phyloP scores from a whole-genome alignment of 2,888 invertebrate genomes.

The Isotomurus palustris region DNA sequence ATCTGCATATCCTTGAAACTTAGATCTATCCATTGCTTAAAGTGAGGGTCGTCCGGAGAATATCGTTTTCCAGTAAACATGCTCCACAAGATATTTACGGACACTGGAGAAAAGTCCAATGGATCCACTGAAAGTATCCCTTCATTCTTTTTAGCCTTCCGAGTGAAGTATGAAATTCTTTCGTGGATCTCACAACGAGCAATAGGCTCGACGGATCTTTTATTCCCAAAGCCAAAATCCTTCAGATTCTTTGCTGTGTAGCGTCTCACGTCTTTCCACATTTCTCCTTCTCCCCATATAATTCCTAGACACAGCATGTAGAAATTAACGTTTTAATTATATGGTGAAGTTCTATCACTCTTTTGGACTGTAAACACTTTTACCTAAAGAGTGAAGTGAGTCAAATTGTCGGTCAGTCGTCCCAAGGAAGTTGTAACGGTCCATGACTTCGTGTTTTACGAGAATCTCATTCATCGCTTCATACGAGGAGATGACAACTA shows the following conservation, averaged over 20 bases:
- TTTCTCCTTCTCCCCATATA: not conserved
- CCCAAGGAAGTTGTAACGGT: not conserved
- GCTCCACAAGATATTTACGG: constrained; percentile 1
- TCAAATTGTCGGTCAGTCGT: constrained; percentile 6
- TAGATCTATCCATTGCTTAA: not conserved
- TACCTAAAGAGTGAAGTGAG: too few relatives aligned
- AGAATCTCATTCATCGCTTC: constrained; percentile 7
- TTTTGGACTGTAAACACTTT: too few relatives aligned
- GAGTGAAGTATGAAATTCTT: not conserved
- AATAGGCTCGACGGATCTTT: not conserved
- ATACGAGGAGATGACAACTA: constrained; percentile 3
- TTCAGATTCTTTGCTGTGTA: not conserved
- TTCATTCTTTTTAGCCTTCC: not conserved
- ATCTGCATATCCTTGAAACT: not conserved
- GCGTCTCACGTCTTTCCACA: not conserved
- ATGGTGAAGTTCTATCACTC: too few relatives aligned
- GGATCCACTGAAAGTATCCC: not conserved
- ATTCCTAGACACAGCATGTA: constrained; percentile 1
- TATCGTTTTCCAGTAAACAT: constrained; percentile 1
- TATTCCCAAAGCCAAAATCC: constrained; percentile 8
- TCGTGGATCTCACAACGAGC: not conserved
- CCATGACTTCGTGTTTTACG: not conserved
- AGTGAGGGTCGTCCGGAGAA: not conserved
- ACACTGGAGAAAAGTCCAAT: not conserved
- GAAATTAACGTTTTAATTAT: not conserved